Conservation (phyloP, 2,888 invertebrate genomes). For the Diaprepes abbreviatus region DNA sequence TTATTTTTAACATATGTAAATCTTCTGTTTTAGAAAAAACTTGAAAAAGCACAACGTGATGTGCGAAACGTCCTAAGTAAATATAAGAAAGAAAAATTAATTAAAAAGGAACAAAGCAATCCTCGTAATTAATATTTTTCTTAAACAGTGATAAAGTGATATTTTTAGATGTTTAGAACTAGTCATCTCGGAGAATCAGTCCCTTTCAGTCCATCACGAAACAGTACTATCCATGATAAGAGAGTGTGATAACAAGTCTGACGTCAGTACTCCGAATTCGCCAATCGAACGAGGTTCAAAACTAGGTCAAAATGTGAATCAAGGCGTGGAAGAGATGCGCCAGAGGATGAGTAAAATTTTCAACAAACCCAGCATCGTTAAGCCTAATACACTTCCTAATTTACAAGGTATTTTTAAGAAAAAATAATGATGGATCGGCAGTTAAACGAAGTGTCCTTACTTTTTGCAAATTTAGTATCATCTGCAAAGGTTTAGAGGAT, state of each 20-base stretch:
- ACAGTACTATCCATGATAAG: conserved; percentile 69
- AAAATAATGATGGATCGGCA: conserved; percentile 59
- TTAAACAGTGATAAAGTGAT: not conserved
- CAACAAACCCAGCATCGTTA: conserved; percentile 64
- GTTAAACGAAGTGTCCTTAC: not conserved
- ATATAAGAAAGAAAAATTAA: too few species aligned
- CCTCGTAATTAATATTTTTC: too few species aligned
- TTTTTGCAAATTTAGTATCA: too few species aligned
- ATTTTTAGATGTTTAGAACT: conserved; percentile 67
- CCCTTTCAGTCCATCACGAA: conserved; percentile 69
- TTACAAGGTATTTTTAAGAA: conserved; percentile 68
- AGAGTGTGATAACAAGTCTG: conserved; percentile 70
- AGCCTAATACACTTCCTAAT: conserved; percentile 64
- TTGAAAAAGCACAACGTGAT: too few species aligned
- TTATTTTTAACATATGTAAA: too few species aligned
- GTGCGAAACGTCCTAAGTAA: too few species aligned
- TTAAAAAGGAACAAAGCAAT: too few species aligned
- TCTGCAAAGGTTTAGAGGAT: too few species aligned
- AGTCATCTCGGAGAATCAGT: conserved; percentile 66
- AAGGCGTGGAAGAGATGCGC: conserved; percentile 74
- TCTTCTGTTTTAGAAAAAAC: too few species aligned
- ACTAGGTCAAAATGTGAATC: conserved; percentile 66
- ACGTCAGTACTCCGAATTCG: conserved; percentile 42
- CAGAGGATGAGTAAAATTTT: conserved; percentile 75
- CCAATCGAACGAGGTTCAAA: conserved; percentile 47